These are phyloP conservation scores for Pangasius macronema DNA, from an alignment of 2,797 vertebrate species.

Conservation along the genomic window DNA sequence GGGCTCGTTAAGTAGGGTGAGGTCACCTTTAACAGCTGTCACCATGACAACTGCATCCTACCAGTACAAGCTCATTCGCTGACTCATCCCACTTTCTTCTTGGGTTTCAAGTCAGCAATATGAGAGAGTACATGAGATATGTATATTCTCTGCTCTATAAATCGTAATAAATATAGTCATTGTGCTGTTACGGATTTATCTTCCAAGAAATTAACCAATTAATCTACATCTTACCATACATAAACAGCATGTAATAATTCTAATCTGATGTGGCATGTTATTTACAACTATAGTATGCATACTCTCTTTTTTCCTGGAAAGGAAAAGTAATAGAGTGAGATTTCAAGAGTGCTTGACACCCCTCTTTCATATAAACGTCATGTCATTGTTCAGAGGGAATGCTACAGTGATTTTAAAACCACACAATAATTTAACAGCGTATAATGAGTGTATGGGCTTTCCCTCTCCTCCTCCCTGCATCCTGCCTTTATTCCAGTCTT, in stretches of 20 bases:
- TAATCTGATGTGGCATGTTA: too few relatives aligned
- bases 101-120: conserved; percentile 15
- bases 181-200: background rate
- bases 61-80: conserved; percentile 37
- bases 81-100: conserved; percentile 42
- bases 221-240: background rate
- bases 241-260: background rate
- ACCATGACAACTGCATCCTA: conserved; percentile 51
- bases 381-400: background rate
- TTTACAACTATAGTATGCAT: background rate
- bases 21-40: conserved; percentile 56
- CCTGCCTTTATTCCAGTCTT: background rate
- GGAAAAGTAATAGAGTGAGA: background rate
- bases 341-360: background rate
- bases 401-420: background rate
- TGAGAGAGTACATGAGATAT: background rate
- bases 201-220: background rate
- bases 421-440: background rate
- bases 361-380: background rate
- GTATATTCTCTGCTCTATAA: background rate
- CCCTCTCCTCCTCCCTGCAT: background rate
- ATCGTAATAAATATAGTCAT: background rate
- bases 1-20: conserved; percentile 53
- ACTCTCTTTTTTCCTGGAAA: background rate
- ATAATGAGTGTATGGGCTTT: conserved; percentile 8